Evolutionary conservation across 2,113 vertebrate species (phyloP).

Genomic region (Sarotherodon lohbergeri): DNA sequence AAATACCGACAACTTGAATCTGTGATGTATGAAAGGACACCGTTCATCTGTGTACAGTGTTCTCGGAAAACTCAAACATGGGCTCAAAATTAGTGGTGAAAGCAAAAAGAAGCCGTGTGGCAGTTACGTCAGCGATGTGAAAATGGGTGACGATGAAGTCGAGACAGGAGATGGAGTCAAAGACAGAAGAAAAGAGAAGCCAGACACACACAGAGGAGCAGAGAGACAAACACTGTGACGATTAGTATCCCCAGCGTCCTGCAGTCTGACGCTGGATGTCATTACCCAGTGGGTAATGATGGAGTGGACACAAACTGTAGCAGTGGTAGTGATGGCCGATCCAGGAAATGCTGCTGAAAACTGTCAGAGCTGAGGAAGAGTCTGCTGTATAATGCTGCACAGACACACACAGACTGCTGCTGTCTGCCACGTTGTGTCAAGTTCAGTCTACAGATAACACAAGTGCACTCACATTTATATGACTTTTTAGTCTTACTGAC

Average conservation of each 20-base stretch:
- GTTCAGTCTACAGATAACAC: neutral
- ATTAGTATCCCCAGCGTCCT: conserved; percentile 42
- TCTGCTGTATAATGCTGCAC: conserved; percentile 5
- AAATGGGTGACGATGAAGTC: neutral
- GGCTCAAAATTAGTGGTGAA: conserved; percentile 8
- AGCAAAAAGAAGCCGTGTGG: neutral
- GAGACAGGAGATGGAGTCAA: neutral
- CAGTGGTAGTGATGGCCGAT: neutral
- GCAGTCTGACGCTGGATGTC: conserved; percentile 29
- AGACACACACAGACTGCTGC: neutral
- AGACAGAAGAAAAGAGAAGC: conserved; percentile 9
- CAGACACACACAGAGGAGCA: neutral
- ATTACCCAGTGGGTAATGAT: conserved; percentile 54
- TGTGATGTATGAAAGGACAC: neutral
- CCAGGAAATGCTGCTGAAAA: conserved; percentile 12
- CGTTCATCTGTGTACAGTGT: neutral
- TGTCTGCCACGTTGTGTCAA: neutral
- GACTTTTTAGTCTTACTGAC: neutral
- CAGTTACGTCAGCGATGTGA: neutral
- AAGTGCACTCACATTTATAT: neutral
- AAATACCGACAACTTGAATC: conserved; percentile 16
- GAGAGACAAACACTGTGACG: neutral
- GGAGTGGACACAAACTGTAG: neutral
- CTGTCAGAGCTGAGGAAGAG: neutral
- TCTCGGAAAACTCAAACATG: neutral